These are phyloP conservation scores for Notolabrus celidotus DNA, from an alignment of 2,797 vertebrate species.

Conservation along the genomic window DNA sequence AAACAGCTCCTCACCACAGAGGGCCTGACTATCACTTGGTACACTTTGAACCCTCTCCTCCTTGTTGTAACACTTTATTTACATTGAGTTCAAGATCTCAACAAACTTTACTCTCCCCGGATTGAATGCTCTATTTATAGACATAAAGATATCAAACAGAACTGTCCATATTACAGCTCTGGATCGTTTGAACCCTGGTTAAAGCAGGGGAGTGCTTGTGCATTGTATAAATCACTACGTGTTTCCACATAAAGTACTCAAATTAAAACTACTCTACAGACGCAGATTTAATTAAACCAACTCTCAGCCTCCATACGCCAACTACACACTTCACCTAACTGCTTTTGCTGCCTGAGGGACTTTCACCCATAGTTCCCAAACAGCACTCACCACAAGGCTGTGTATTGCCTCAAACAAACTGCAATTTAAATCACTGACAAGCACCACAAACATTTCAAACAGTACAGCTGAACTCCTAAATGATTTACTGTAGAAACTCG, in stretches of 20 bases:
- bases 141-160: slow-evolving; percentile 9
- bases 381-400: background rate
- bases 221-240: background rate
- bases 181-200: background rate
- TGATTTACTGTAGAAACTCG: background rate
- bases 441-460: slow-evolving; percentile 2
- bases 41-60: slow-evolving; percentile 12
- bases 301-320: background rate
- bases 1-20: slow-evolving; percentile 20
- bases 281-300: slow-evolving; percentile 15
- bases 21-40: slow-evolving; percentile 7
- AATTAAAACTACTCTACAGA: slow-evolving; percentile 6
- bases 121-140: background rate
- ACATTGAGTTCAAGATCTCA: background rate
- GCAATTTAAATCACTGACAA: slow-evolving; percentile 20
- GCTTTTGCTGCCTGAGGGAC: slow-evolving; percentile 7
- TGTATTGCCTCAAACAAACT: slow-evolving; percentile 16
- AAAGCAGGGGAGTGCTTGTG: slow-evolving; percentile 5
- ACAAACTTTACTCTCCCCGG: background rate
- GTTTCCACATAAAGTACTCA: background rate
- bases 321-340: background rate
- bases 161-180: background rate
- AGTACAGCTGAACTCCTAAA: slow-evolving; percentile 12
- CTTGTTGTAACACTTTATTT: background rate
- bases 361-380: slow-evolving; percentile 15